A percentile compares a stretch with the other conserved stretches of the same genome.
These are phyloP conservation scores for Choloepus didactylus DNA, from an alignment of 2,797 vertebrate species.

Conservation along the genomic window DNA sequence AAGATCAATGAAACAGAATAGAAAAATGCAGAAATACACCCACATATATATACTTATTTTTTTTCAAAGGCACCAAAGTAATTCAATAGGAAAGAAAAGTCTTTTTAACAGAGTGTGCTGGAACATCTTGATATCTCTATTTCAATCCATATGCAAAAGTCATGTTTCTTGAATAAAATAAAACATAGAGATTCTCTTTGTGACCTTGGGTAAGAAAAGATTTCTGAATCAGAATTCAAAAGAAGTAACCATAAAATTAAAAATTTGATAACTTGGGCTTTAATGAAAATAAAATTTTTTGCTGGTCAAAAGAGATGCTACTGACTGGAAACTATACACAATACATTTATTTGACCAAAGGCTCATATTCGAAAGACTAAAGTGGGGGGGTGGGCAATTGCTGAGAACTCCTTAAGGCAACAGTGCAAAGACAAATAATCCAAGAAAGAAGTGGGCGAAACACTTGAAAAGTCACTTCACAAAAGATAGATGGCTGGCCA, in stretches of 20 bases:
- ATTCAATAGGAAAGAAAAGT: background rate
- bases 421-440: background rate
- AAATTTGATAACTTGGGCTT: background rate
- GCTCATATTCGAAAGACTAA: background rate
- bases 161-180: constrained; percentile 1
- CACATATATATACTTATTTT: background rate
- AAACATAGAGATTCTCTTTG: background rate
- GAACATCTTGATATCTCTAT: background rate
- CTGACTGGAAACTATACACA: constrained; percentile 8
- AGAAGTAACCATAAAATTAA: constrained; percentile 15
- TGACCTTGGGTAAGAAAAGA: background rate
- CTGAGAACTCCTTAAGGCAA: background rate
- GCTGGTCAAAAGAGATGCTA: background rate
- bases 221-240: constrained; percentile 15
- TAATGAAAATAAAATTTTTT: constrained; percentile 37
- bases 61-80: background rate
- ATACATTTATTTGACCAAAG: background rate
- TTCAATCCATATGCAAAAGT: background rate
- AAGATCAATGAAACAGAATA: background rate
- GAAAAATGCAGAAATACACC: background rate
- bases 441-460: background rate
- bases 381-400: background rate
- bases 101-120: background rate
- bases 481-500: background rate
- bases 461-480: background rate